Evolutionary conservation across 2,888 invertebrate genomes (phyloP).

Genomic region (Drosophila koepferae): DNA sequence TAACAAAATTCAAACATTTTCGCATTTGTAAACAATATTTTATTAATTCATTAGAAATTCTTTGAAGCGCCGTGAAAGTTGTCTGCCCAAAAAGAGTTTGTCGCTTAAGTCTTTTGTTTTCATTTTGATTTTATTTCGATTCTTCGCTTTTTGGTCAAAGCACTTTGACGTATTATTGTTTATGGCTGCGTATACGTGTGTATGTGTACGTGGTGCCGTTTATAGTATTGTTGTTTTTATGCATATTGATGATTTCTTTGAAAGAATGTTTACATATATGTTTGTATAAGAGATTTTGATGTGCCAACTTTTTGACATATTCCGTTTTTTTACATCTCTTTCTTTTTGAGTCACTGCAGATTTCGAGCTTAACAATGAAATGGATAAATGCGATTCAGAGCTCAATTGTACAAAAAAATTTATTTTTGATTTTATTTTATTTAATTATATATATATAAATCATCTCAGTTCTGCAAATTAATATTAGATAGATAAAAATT

Average conservation of each 20-base stretch:
- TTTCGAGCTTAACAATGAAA: constrained; percentile 2
- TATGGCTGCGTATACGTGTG: constrained; percentile 14
- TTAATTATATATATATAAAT: no score
- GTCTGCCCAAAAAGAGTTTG: constrained; percentile 65
- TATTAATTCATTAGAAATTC: constrained; percentile 44
- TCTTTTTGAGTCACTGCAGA: constrained; percentile 14
- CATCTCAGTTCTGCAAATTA: no score
- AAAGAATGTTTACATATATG: constrained; percentile 50
- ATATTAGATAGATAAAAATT: no score
- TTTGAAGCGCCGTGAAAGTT: constrained; percentile 64
- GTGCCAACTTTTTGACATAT: constrained; percentile 12
- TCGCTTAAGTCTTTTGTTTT: constrained; percentile 76
- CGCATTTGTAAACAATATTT: background rate
- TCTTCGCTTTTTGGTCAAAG: constrained; percentile 41
- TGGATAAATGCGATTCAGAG: constrained; percentile 6
- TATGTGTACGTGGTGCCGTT: constrained; percentile 1
- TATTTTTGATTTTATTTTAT: background rate
- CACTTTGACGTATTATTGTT: constrained; percentile 58
- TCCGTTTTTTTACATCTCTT: constrained; percentile 7
- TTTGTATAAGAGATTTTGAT: constrained; percentile 14
- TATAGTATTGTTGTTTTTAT: constrained; percentile 25
- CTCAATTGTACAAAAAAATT: background rate
- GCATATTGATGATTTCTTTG: constrained; percentile 58
- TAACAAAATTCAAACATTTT: constrained; percentile 45
- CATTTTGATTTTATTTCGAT: constrained; percentile 30